Conservation (phyloP, 2,888 invertebrate genomes). For the Chrysolina oricalcia region DNA sequence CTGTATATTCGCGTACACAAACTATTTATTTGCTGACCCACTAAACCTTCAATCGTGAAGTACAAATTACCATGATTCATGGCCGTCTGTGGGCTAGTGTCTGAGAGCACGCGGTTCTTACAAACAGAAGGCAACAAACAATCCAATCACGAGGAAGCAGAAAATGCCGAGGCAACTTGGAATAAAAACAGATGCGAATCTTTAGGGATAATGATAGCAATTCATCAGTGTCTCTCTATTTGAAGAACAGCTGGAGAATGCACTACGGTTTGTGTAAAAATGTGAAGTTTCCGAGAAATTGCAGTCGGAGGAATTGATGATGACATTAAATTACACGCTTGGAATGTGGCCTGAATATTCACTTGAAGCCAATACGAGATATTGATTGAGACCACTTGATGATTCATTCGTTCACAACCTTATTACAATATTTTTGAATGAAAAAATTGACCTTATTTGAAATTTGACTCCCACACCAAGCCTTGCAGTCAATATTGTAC, state of each 20-base stretch:
- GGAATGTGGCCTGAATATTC: neutral
- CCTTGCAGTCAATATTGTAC: no score
- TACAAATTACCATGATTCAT: constrained; percentile 27
- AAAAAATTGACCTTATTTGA: no score
- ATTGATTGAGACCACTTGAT: no score
- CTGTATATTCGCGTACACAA: neutral
- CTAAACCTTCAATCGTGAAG: constrained; percentile 26
- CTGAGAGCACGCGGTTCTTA: neutral
- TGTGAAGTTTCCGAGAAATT: neutral
- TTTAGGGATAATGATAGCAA: neutral
- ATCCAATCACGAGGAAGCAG: neutral
- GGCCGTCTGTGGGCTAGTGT: constrained; percentile 25
- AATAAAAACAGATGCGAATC: neutral
- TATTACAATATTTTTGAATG: no score
- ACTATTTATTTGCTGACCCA: constrained; percentile 25
- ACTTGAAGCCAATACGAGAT: neutral
- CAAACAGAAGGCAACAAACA: neutral
- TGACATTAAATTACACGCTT: neutral
- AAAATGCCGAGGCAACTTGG: neutral
- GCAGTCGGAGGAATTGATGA: neutral
- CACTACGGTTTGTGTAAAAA: neutral
- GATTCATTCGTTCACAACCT: no score
- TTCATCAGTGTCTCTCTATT: neutral
- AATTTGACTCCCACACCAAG: no score
- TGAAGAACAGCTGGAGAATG: neutral